Evolutionary conservation across 2,888 invertebrate species (phyloP).

Genomic region (Artemia sinica): DNA sequence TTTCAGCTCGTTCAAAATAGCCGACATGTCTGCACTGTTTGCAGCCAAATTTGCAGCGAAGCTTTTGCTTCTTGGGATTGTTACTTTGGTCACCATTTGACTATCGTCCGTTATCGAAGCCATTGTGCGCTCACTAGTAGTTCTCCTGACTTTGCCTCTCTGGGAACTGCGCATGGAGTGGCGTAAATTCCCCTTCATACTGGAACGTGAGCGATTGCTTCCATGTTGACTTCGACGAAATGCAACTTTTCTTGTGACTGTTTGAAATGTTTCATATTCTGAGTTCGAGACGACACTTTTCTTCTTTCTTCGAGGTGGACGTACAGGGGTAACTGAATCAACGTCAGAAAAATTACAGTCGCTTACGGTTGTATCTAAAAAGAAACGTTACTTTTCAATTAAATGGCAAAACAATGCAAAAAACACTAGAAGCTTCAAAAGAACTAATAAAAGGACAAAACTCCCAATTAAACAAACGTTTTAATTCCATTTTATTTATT

Average conservation of each 20-base stretch:
- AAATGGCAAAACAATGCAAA: no score
- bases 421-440: no score
- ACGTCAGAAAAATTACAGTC: neutral
- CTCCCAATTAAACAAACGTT: no score
- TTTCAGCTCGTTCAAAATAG: conserved; percentile 26
- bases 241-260: conserved; percentile 12
- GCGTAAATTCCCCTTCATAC: conserved; percentile 19
- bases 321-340: conserved; percentile 36
- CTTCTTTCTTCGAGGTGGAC: conserved; percentile 53
- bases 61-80: conserved; percentile 66
- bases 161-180: conserved; percentile 19
- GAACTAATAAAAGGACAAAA: no score
- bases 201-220: conserved; percentile 16
- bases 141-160: conserved; percentile 19
- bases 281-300: neutral
- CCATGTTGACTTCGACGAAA: conserved; percentile 18
- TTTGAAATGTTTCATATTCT: conserved; percentile 14
- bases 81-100: conserved; percentile 66
- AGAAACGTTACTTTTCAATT: no score
- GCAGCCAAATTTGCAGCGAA: conserved; percentile 55
- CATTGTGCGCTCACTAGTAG: conserved; percentile 19
- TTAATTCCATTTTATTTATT: no score
- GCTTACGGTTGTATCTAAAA: neutral
- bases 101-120: conserved; percentile 31
- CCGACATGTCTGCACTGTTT: conserved; percentile 38